phyloP scores from a whole-genome alignment of 2,113 vertebrate genomes.

The Halcyon senegalensis region DNA sequence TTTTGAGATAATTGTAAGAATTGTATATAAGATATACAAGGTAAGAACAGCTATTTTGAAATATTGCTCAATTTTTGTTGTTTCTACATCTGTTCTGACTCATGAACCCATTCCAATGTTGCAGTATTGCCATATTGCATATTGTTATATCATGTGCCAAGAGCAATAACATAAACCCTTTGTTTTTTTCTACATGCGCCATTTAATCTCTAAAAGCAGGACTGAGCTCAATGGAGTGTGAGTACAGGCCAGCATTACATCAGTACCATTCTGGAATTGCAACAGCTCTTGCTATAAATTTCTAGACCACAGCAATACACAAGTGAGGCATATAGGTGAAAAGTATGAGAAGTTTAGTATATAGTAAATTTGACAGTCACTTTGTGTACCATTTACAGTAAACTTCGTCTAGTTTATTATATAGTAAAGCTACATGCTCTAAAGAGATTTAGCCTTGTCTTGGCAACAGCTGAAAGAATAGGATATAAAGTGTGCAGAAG shows the following conservation, averaged over 20 bases:
- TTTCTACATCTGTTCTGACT: neutral
- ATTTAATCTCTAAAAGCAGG: slow-evolving; percentile 41
- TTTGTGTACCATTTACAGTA: slow-evolving; percentile 20
- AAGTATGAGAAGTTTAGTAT: neutral
- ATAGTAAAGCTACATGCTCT: neutral
- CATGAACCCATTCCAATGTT: neutral
- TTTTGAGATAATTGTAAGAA: neutral
- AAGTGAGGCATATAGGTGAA: neutral
- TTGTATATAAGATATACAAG: neutral
- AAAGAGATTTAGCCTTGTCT: slow-evolving; percentile 16
- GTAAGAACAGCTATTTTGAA: neutral
- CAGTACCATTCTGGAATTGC: neutral
- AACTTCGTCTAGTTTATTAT: slow-evolving; percentile 4
- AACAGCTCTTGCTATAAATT: slow-evolving; percentile 34
- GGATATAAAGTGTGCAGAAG: neutral
- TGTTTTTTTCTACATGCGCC: slow-evolving; percentile 53
- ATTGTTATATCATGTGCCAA: slow-evolving; percentile 32
- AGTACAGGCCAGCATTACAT: neutral
- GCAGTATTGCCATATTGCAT: slow-evolving; percentile 7
- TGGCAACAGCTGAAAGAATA: neutral
- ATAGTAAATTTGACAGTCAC: slow-evolving; percentile 31
- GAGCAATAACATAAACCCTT: slow-evolving; percentile 34
- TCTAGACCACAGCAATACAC: neutral
- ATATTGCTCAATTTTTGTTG: neutral
- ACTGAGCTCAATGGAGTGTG: slow-evolving; percentile 19